Percentiles rank a stretch among this genome's conserved stretches.
These are phyloP conservation scores for Amblyopsis hoosieri DNA, from an alignment of 2,797 vertebrate species.

Conservation along the genomic window DNA sequence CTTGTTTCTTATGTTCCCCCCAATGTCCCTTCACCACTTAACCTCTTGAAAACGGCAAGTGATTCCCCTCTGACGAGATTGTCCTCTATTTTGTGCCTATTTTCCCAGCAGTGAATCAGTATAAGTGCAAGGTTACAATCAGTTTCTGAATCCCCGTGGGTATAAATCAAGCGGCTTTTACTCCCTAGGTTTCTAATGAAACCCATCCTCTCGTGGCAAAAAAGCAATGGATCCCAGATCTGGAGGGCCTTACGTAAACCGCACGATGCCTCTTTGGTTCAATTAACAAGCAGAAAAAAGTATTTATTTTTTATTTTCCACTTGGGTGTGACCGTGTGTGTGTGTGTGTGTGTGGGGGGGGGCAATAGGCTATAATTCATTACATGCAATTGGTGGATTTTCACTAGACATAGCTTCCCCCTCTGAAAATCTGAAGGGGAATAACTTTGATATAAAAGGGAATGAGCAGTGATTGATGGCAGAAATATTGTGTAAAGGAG, in stretches of 20 bases:
- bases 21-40: background rate
- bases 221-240: slow-evolving; percentile 28
- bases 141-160: slow-evolving; percentile 30
- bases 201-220: slow-evolving; percentile 42
- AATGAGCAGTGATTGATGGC: slow-evolving; percentile 24
- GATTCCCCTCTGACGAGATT: background rate
- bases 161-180: slow-evolving; percentile 34
- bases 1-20: too few relatives aligned
- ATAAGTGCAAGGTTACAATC: slow-evolving; percentile 30
- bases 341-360: too few relatives aligned
- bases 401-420: slow-evolving; percentile 37
- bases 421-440: slow-evolving; percentile 15
- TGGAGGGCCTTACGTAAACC: slow-evolving; percentile 29
- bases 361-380: slow-evolving; percentile 45
- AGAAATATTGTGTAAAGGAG: slow-evolving; percentile 14
- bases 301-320: slow-evolving; percentile 57
- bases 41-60: too few relatives aligned
- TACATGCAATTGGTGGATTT: slow-evolving; percentile 56
- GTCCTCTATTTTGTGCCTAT: slow-evolving; percentile 7
- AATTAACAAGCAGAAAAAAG: slow-evolving; percentile 62
- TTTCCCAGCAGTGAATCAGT: slow-evolving; percentile 28
- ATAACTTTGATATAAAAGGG: slow-evolving; percentile 20
- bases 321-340: slow-evolving; percentile 24
- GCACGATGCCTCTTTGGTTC: slow-evolving; percentile 29
- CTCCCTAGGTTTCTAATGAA: slow-evolving; percentile 48